Base-by-base conservation (phyloP, 1,140 invertebrate genomes). In the Drosophila funebris region DNA sequence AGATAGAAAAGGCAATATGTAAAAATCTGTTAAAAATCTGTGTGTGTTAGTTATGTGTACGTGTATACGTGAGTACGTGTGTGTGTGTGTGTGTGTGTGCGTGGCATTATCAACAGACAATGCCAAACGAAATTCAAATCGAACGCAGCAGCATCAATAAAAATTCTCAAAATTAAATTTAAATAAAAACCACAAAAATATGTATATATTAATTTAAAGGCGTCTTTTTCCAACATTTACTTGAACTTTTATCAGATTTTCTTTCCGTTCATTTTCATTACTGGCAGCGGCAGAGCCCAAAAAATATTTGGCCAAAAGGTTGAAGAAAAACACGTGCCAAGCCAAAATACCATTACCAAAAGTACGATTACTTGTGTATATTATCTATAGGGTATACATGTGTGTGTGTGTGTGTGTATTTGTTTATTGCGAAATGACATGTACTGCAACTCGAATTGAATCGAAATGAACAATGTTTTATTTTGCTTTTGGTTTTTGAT, bases 91-190 rank as follows among this genome's bases (percentile, higher is more conserved):
- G 44, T 62, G 46, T 61, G 37, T 69, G 27, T 56, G 44, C 62
- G 48, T 89, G 71, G 78, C 78, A 85, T 67, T 52, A 63, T 89
- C 50, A 78, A 88, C 76, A 90, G 78, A 89, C 80, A 89, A 88
- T 52, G 82, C 82, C 82, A 79, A 89, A 88, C 83, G 84, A 90
- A 87, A 84, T 85, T 84, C 68, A 87, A 85, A 85, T 88, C 85
- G 85, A 89, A 88, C 83, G 82, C 82, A 87, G 82, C 82, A 87
- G 82, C 82, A 88, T 90, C 76, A 88, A 83, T 84, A 76, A 78
- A 56, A 52, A 61, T 37, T 50, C 33, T 52, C 46, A 63, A 81
- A 58, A 64, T 54, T 73, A 69, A 61, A n/a, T n/a, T n/a, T n/a
- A 64, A 72, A 76, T 68, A 81, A 73, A 74, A 52, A 27, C 48